Evolutionary conservation across 1,140 invertebrate genomes (phyloP).

Genomic region (Anastrepha obliqua): DNA sequence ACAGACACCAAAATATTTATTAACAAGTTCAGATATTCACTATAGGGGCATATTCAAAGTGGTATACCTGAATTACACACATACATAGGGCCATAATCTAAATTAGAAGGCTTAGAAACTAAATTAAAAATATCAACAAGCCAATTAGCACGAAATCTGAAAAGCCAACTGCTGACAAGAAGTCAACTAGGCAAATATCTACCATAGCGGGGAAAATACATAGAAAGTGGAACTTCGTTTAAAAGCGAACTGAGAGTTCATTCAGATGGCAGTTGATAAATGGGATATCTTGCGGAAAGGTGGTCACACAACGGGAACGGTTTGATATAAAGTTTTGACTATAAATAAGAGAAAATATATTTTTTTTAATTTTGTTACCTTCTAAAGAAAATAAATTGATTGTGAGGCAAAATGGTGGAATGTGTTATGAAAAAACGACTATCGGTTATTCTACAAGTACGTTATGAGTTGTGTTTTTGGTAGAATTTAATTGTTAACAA

Average conservation of each 20-base stretch:
- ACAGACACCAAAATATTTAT: too few species aligned
- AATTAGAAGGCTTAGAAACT: background rate
- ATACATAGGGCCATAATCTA: background rate
- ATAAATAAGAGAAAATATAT: too few species aligned
- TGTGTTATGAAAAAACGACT: background rate
- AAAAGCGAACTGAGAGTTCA: background rate
- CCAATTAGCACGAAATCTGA: constrained; percentile 1
- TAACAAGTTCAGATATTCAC: too few species aligned
- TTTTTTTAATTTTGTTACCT: too few species aligned
- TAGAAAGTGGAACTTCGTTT: background rate
- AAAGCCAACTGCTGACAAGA: background rate
- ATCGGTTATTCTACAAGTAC: background rate
- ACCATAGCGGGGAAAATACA: background rate
- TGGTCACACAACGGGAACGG: background rate
- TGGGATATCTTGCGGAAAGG: background rate
- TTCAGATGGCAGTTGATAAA: background rate
- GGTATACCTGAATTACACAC: too few species aligned
- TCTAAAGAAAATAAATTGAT: background rate
- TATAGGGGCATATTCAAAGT: too few species aligned
- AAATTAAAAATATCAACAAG: constrained; percentile 21
- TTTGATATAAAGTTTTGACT: too few species aligned
- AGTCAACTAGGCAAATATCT: background rate
- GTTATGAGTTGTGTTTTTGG: background rate
- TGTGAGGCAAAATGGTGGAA: background rate
- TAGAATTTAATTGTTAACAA: too few species aligned